Conservation (phyloP, 2,888 invertebrate species). For the Ditylenchus weischeri region DNA sequence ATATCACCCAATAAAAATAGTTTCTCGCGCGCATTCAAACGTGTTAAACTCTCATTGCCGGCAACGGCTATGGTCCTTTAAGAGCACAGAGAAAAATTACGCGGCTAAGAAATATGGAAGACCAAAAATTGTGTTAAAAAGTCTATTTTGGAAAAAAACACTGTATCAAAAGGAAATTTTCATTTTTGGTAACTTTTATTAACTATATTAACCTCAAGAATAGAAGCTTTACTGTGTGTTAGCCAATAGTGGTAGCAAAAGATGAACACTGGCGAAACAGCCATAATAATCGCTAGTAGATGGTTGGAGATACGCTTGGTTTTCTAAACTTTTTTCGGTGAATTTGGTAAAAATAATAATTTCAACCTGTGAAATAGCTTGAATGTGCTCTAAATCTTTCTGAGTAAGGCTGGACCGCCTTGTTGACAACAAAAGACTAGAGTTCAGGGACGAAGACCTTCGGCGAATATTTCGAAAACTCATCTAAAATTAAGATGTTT, state of each 20-base stretch:
- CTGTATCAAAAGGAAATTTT: no score
- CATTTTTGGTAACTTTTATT: no score
- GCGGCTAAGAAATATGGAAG: no score
- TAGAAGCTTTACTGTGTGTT: background rate
- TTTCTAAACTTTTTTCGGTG: constrained; percentile 15
- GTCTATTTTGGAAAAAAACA: no score
- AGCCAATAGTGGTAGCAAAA: constrained; percentile 12
- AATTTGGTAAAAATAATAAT: background rate
- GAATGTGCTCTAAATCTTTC: constrained; percentile 32
- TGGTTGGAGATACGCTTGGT: constrained; percentile 24
- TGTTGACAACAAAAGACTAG: constrained; percentile 13
- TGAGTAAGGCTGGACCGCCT: constrained; percentile 32
- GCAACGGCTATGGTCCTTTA: no score
- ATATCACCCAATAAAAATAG: no score
- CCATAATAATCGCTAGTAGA: constrained; percentile 17
- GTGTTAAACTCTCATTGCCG: no score
- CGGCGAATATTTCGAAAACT: constrained; percentile 22
- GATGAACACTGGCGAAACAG: constrained; percentile 15
- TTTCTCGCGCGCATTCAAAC: no score
- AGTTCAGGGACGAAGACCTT: constrained; percentile 17
- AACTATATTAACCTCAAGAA: constrained; percentile 5
- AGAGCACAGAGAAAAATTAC: no score
- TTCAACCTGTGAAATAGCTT: background rate
- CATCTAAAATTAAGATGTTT: constrained; percentile 3
- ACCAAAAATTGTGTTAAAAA: no score